Base-by-base conservation (phyloP, 2,888 invertebrate genomes). In the Cistogaster globosa region DNA sequence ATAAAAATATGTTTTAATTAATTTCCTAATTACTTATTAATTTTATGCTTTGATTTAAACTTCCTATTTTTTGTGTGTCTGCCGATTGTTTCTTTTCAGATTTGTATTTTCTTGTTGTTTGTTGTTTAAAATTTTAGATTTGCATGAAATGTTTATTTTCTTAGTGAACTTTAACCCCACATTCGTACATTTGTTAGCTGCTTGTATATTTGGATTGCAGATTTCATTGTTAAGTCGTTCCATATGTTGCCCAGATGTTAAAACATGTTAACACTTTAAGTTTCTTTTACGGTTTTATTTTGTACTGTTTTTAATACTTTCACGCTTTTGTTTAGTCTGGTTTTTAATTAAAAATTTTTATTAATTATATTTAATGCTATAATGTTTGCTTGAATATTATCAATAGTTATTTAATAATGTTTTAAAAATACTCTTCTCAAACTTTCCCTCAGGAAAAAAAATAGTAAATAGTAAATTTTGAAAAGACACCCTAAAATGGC, bases 161-260 rank as follows among this genome's bases (percentile, higher is more conserved):
- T 80, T 80, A 58, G 65, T 80, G 72, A 80, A 80, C 79, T 65
- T 80, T 72, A 80, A 80, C 79, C 79, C 65, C 57, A 18, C 48
- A 58, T 20, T 65, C 57, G 51, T 53, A 72, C 36, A 60, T 65
- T 71, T 53, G 11, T 36, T 48, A 8, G 22, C 8, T 67, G 20
- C 18, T 20, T 20, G 18, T 22, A 11, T 14, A 51, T 32, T 69
- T 16, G 26, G 42, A n/a, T 57, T 69, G 57, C 57, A 57, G n/a
- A 45, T 36, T 20, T 26, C 42, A 7, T 57, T 42, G 57, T 57
- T 69, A 22, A 55, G 42, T 57, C 69, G 55, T 57, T 69, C 55
- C 69, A 11, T 57, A 42, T 69, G 55, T 26, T 69, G 69, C 55
- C 26, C 57, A 69, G 57, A 22, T 69, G 69, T 57, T 42, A 12